phyloP scores from a whole-genome alignment of 2,888 invertebrate species.

The Plusia festucae region DNA sequence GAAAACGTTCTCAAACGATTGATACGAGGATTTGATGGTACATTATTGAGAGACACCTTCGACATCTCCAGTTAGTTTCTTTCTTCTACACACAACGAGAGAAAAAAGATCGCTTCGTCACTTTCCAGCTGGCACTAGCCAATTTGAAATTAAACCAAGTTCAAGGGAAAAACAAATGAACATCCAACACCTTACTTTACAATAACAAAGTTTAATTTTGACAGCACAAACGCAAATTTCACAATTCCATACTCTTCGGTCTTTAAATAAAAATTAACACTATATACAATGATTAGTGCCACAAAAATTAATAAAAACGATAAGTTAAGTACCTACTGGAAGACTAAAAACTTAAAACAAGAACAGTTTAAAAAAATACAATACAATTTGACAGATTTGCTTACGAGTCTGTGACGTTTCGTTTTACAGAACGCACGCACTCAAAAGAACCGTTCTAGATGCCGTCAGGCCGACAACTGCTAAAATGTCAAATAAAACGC shows the following conservation, averaged over 20 bases:
- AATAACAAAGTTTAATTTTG: conserved; percentile 76
- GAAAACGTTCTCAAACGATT: conserved; percentile 84
- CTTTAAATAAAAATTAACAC: conserved; percentile 32
- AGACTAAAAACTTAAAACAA: conserved; percentile 24
- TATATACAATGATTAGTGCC: conserved; percentile 24
- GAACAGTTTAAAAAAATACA: conserved; percentile 36
- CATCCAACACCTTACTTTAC: conserved; percentile 63
- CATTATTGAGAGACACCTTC: conserved; percentile 85
- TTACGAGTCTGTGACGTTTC: conserved; percentile 73
- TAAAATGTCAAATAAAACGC: conserved; percentile 67
- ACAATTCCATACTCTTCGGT: conserved; percentile 69
- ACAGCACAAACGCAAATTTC: conserved; percentile 70
- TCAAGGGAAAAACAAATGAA: conserved; percentile 73
- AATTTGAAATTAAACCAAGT: conserved; percentile 70
- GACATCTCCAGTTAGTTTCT: conserved; percentile 76
- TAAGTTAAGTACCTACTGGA: conserved; percentile 38
- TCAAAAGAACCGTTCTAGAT: conserved; percentile 68
- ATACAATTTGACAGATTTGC: conserved; percentile 62
- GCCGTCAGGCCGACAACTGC: conserved; percentile 82
- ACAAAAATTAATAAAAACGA: conserved; percentile 20
- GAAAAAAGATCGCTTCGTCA: conserved; percentile 72
- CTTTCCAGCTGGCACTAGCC: conserved; percentile 69
- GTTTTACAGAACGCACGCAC: conserved; percentile 69
- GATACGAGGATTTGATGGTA: conserved; percentile 85
- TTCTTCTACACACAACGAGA: conserved; percentile 65